Conservation (phyloP, 1,140 invertebrate species). For the Meloidogyne hapla region DNA sequence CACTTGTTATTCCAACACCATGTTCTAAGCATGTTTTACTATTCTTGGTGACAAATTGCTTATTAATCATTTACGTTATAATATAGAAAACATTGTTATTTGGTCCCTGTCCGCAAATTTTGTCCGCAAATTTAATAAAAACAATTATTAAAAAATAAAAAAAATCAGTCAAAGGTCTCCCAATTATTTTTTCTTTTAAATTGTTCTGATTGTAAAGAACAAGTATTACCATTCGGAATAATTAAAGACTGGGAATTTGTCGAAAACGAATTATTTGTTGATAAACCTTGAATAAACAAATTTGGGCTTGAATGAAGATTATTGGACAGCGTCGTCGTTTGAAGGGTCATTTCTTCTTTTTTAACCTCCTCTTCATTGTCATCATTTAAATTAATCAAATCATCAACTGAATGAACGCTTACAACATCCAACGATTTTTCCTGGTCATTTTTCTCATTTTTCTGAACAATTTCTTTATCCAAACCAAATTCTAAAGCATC, state of each 20-base stretch:
- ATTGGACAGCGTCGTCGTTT: not conserved
- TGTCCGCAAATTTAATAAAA: too few relatives aligned
- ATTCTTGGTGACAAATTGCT: too few relatives aligned
- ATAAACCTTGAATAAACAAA: conserved; percentile 6
- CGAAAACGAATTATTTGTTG: not conserved
- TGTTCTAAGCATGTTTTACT: too few relatives aligned
- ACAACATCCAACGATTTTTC: conserved; percentile 28
- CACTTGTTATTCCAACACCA: too few relatives aligned
- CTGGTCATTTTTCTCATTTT: too few relatives aligned
- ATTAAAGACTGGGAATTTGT: not conserved
- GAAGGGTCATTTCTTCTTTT: not conserved
- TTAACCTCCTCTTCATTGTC: not conserved
- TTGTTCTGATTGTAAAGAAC: not conserved
- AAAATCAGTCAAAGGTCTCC: conserved; percentile 22
- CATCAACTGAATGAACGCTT: conserved; percentile 33
- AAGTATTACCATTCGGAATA: not conserved
- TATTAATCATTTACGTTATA: too few relatives aligned
- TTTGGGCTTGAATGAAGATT: conserved; percentile 27
- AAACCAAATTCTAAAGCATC: conserved; percentile 38
- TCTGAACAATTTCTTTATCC: conserved; percentile 11
- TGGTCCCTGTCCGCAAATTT: too few relatives aligned
- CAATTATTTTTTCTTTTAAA: conserved; percentile 17
- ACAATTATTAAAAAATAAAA: too few relatives aligned
- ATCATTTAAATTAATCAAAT: conserved; percentile 36
- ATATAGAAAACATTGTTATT: too few relatives aligned